phyloP scores from a whole-genome alignment of 2,888 invertebrate species.

The Omphaloscelis lunosa region DNA sequence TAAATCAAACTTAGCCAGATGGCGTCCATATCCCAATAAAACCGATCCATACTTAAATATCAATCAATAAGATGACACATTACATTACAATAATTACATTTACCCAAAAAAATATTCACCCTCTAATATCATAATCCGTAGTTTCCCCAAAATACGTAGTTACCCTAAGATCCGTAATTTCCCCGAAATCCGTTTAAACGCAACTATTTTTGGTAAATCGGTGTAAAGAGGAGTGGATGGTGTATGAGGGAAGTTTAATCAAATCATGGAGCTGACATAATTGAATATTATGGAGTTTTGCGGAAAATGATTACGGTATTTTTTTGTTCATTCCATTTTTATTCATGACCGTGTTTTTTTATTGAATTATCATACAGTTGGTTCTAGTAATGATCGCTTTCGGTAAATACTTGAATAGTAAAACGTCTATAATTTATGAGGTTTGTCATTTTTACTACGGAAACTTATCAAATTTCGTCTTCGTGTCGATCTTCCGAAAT shows the following conservation, averaged over 20 bases:
- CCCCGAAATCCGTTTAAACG: conserved; percentile 81
- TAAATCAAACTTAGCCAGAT: conserved; percentile 57
- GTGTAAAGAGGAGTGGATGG: conserved; percentile 67
- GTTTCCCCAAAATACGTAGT: conserved; percentile 79
- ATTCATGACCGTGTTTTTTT: conserved; percentile 39
- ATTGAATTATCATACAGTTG: conserved; percentile 23
- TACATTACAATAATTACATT: conserved; percentile 84
- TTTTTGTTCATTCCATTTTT: conserved; percentile 44
- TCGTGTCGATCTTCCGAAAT: background rate
- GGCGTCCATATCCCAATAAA: conserved; percentile 60
- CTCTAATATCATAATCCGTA: conserved; percentile 76
- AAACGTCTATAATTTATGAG: background rate
- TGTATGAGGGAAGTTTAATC: conserved; percentile 85
- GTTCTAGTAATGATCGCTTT: background rate
- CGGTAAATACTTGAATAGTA: background rate
- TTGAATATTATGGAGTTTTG: conserved; percentile 82
- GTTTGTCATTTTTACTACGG: background rate
- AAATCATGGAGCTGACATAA: conserved; percentile 81
- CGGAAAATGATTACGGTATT: conserved; percentile 59
- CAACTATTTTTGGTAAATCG: conserved; percentile 85
- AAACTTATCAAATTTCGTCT: background rate
- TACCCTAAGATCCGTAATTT: conserved; percentile 62
- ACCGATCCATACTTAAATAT: conserved; percentile 65
- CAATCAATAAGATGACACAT: conserved; percentile 70
- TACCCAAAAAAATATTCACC: conserved; percentile 79